Base-by-base conservation (phyloP, 23 tunicate genomes). In the Pegea sp. region DNA sequence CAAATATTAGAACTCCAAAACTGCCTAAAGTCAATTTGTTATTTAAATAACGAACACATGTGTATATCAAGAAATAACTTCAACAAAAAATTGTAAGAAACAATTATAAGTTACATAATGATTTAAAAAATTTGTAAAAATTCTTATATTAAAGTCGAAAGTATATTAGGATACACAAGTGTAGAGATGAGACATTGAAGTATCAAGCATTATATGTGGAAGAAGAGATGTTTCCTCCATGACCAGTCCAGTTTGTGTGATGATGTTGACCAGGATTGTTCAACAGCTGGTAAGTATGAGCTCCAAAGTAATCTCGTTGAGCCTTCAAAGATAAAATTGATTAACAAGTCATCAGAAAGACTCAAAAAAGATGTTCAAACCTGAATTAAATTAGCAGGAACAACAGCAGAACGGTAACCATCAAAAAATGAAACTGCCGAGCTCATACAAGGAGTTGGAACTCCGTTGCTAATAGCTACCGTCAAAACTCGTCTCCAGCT, bases 241-340 rank as follows among this genome's bases (percentile, higher is more conserved):
- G 81, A 5, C 95, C 95, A 33, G 95, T 84, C 95, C 95, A 84
- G 66, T 84, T 84, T 52, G 95, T 84, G 67, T 84, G 95, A 49
- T 60, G 76, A 43, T 34, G 53, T 46, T 74, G 60, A 21, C 95
- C 95, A 11, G 76, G 84, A 7, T 56, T 64, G 13, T 61, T 27
- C 50, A 84, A 42, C 49, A 84, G 32, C 70, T 84, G 76, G 54
- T 84, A 84, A 16, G 95, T 84, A 52, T 84, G 95, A 31, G 95
- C 95, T 4, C 95, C 95, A 28, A 84, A 84, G 57, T 84, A 84
- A 57, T 84, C 95, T 0, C 95, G 62, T 58, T 84, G 95, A 1
- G 95, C 95, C 95, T 84, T 54, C 13, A 58, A 58, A 65, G 24
- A 38, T 38, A 38, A 38, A 8, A n/a, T n/a, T n/a, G n/a, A n/a